Evolutionary conservation across 2,113 vertebrate species (phyloP), one percentile per base, ranked within the genome.

Genomic region (Maccullochella peelii): DNA sequence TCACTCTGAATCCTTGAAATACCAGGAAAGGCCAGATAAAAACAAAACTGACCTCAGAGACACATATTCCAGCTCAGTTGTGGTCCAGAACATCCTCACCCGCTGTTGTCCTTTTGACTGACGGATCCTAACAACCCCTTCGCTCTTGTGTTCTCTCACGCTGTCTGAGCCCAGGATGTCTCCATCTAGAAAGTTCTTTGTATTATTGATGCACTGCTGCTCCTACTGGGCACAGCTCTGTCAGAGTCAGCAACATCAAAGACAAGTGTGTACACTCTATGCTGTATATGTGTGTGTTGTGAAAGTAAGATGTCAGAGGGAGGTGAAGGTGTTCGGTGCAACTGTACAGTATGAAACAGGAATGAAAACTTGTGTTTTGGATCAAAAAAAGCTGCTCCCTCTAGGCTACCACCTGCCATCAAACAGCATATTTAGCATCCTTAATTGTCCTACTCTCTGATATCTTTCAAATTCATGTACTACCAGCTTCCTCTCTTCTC

Each of bases 151-250:
- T 66, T 72, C 67, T 80, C 70, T 84, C 87, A 68, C 55, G 42
- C 86, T 86, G 86, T 87, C 84, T 74, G 44, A 87, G 78, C 63
- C 33, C 73, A 69, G 82, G 82, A 86, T 71, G 81, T 90, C 86
- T 92, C 76, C 44, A 92, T 88, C 88, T 58, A 86, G 70, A 77
- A 82, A 62, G 27, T 18, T 58, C 49, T 83, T 52, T 89, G 61
- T 90, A 81, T 87, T 87, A 92, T 86, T 90, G 80, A 91, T 91
- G 88, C 44, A 3, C 55, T 71, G 80, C 80, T 77, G 79, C 79
- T 90, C 80, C 80, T 73, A 36, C 71, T 70, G 76, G 74, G 57
- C 78, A 61, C 69, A 73, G 44, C 80, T 77, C 84, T 82, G 77
- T 36, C 73, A 75, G 80, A 81, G 61, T 54, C 20, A 0, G 61